Percentiles rank a stretch among this genome's conserved stretches.
Conservation (phyloP, 2,888 invertebrate genomes). For the Lysandra bellargus region DNA sequence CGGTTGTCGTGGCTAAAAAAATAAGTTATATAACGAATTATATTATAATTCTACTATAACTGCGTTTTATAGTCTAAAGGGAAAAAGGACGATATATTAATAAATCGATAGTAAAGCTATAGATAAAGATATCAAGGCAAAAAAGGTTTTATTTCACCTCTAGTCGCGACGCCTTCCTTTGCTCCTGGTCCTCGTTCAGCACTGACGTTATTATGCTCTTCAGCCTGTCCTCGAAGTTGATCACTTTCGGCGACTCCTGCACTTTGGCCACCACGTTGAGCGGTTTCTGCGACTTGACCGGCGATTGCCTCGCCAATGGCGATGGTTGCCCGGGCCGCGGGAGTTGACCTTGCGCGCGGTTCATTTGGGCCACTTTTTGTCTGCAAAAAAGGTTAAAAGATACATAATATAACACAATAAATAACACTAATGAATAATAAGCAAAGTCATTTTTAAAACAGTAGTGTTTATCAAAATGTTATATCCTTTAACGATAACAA, state of each 20-base stretch:
- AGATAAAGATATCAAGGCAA: no score
- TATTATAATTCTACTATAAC: no score
- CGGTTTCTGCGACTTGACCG: constrained; percentile 65
- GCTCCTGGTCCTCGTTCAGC: constrained; percentile 89
- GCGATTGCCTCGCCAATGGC: constrained; percentile 55
- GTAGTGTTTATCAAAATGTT: no score
- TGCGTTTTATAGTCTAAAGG: no score
- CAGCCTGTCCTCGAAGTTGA: constrained; percentile 93
- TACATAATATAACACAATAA: not conserved
- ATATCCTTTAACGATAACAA: no score
- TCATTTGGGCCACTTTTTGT: constrained; percentile 47
- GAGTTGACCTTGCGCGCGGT: constrained; percentile 53
- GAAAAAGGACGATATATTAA: not conserved
- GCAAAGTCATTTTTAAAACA: no score
- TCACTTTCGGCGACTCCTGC: constrained; percentile 89
- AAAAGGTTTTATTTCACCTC: constrained; percentile 37
- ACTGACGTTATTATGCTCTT: constrained; percentile 93
- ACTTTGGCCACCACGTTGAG: constrained; percentile 74
- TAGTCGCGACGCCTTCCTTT: constrained; percentile 46
- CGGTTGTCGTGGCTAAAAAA: constrained; percentile 48
- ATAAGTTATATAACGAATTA: no score
- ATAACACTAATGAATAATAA: not conserved
- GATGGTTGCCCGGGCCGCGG: constrained; percentile 48
- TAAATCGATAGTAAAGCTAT: not conserved
- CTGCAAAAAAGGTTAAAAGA: not conserved